phyloP scores from a whole-genome alignment of 2,888 invertebrate species.

The Polymixis lichenea region DNA sequence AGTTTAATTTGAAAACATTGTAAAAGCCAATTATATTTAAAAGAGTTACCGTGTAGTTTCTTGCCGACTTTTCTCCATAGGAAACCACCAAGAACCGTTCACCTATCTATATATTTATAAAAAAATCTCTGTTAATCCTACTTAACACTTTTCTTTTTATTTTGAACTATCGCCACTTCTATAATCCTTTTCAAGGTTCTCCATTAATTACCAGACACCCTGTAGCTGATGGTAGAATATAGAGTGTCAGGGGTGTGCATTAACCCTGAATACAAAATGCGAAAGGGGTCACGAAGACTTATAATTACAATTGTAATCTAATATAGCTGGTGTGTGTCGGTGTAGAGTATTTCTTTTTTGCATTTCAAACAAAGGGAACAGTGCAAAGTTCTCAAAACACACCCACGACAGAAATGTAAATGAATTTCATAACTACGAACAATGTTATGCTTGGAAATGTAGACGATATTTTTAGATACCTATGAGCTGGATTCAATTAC shows the following conservation, averaged over 20 bases:
- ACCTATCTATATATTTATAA: too few species aligned
- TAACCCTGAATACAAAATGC: not conserved
- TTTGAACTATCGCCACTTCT: too few species aligned
- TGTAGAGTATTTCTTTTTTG: not conserved
- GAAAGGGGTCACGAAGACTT: conserved; percentile 3
- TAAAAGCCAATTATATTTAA: too few species aligned
- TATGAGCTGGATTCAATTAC: conserved; percentile 4
- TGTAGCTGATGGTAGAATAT: not conserved
- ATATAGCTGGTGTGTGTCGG: not conserved
- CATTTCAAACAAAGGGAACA: not conserved
- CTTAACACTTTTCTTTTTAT: too few species aligned
- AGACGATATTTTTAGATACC: conserved; percentile 16
- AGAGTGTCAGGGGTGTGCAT: not conserved
- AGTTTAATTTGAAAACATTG: too few species aligned
- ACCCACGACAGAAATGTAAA: conserved; percentile 20
- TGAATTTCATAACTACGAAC: not conserved
- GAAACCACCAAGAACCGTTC: too few species aligned
- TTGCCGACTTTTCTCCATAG: too few species aligned
- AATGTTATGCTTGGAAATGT: conserved; percentile 19
- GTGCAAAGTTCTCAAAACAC: conserved; percentile 3
- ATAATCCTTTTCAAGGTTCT: not conserved
- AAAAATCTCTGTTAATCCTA: too few species aligned
- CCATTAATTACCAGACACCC: not conserved
- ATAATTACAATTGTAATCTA: conserved; percentile 3
- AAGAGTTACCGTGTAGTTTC: too few species aligned